Evolutionary conservation across 2,888 invertebrate species (phyloP).

Genomic region (Cataglyphis livida): DNA sequence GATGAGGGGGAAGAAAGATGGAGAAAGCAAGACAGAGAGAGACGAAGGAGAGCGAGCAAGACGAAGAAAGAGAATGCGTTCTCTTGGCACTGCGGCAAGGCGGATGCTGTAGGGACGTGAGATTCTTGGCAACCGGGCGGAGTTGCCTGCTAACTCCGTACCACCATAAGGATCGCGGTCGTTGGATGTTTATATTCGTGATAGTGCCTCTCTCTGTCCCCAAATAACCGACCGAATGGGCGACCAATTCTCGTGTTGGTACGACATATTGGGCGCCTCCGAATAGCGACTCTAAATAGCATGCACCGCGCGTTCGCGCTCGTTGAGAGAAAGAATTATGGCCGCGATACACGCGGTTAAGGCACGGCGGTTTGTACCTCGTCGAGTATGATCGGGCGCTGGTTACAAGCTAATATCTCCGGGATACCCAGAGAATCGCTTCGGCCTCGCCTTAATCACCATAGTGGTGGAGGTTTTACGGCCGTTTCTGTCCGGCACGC

Average conservation of each 20-base stretch:
- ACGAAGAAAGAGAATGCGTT: constrained; percentile 54
- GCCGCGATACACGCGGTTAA: constrained; percentile 50
- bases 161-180: constrained; percentile 78
- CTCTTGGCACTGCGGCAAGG: constrained; percentile 71
- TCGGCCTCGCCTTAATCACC: constrained; percentile 28
- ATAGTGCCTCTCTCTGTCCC: constrained; percentile 77
- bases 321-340: constrained; percentile 73
- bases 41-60: constrained; percentile 22
- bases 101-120: constrained; percentile 76
- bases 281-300: constrained; percentile 67
- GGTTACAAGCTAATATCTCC: constrained; percentile 46
- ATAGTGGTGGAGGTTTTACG: constrained; percentile 60
- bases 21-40: constrained; percentile 36
- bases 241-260: constrained; percentile 68
- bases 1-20: constrained; percentile 40
- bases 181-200: constrained; percentile 79
- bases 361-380: constrained; percentile 47
- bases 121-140: constrained; percentile 77
- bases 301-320: constrained; percentile 35
- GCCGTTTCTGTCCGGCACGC: constrained; percentile 28
- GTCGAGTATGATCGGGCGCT: constrained; percentile 32
- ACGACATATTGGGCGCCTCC: constrained; percentile 71
- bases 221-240: constrained; percentile 75
- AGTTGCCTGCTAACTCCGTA: constrained; percentile 73
- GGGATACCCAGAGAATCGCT: constrained; percentile 1